phyloP scores from a whole-genome alignment of 2,113 vertebrate genomes.

The Ranitomeya imitator region DNA sequence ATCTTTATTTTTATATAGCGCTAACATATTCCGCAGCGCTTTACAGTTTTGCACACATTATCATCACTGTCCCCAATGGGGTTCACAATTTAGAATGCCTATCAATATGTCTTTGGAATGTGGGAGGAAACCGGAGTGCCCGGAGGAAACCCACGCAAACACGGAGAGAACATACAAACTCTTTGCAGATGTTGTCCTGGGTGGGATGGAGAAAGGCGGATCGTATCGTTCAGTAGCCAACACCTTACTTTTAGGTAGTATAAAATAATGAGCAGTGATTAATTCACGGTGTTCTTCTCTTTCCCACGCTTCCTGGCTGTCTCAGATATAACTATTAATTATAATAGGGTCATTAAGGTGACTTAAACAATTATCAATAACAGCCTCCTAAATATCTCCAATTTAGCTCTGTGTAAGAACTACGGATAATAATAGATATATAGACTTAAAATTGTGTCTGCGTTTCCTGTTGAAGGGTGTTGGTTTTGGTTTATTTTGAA shows the following conservation, averaged over 20 bases:
- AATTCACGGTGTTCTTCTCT: neutral
- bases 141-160: no score
- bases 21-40: no score
- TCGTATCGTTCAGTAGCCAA: neutral
- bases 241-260: neutral
- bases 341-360: neutral
- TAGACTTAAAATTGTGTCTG: neutral
- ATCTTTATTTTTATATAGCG: no score
- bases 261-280: neutral
- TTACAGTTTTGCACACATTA: no score
- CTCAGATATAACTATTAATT: neutral
- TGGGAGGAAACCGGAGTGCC: no score
- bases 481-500: no score
- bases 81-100: no score
- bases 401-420: neutral
- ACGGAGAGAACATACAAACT: no score
- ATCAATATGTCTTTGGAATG: no score
- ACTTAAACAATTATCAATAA: neutral
- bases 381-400: neutral
- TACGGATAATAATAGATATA: neutral
- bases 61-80: no score
- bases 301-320: neutral
- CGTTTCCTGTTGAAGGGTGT: neutral
- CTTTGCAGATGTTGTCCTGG: no score
- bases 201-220: neutral